A percentile compares a stretch with the other conserved stretches of the same genome.
Conservation (phyloP, 2,888 invertebrate species). For the Dicranocentrus wangi region DNA sequence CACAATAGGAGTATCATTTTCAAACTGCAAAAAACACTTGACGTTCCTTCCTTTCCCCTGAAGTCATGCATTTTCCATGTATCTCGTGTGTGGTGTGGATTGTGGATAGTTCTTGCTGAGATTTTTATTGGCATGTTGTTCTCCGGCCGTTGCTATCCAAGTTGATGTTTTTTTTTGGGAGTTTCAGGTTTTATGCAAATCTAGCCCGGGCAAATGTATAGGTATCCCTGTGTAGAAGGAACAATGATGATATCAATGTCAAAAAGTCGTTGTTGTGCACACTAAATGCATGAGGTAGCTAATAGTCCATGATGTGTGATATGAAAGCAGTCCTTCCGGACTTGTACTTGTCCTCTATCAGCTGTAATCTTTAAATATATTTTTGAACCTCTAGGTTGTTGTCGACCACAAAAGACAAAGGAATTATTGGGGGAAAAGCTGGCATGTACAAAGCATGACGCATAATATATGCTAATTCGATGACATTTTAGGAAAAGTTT, state of each 20-base stretch:
- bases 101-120: background rate
- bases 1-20: too few relatives aligned
- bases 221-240: background rate
- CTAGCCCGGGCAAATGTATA: too few relatives aligned
- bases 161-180: too few relatives aligned
- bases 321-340: background rate
- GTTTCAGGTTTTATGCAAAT: too few relatives aligned
- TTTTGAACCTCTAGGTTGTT: slow-evolving; percentile 14
- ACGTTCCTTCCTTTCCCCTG: too few relatives aligned
- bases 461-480: slow-evolving; percentile 57
- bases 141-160: too few relatives aligned
- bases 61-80: slow-evolving; percentile 20
- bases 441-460: slow-evolving; percentile 9
- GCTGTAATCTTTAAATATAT: slow-evolving; percentile 40
- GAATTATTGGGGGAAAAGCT: slow-evolving; percentile 8
- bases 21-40: too few relatives aligned
- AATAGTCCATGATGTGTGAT: slow-evolving; percentile 22
- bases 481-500: slow-evolving; percentile 56
- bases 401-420: slow-evolving; percentile 10
- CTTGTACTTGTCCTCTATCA: slow-evolving; percentile 1
- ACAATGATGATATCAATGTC: slow-evolving; percentile 49
- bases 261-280: slow-evolving; percentile 51
- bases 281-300: slow-evolving; percentile 39
- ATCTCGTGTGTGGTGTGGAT: slow-evolving; percentile 1
- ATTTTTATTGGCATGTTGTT: background rate